A percentile compares a stretch with the other conserved stretches of the same genome.
phyloP scores from a whole-genome alignment of 2,113 vertebrate genomes.

The Misgurnus mizolepis region DNA sequence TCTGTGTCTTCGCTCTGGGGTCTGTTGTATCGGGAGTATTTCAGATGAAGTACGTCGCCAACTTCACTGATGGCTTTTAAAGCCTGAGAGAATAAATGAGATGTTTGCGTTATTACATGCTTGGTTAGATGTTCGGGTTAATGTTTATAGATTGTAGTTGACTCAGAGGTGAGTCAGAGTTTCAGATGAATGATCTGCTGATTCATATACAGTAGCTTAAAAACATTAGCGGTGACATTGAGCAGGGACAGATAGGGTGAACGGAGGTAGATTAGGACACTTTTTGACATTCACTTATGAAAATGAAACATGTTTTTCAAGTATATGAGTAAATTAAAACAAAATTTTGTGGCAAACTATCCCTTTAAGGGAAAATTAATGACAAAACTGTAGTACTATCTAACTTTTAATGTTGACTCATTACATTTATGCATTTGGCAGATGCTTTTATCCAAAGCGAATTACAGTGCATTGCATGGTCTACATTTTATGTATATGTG shows the following conservation, averaged over 20 bases:
- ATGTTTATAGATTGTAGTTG: neutral
- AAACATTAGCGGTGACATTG: neutral
- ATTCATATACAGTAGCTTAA: neutral
- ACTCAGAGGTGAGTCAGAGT: slow-evolving; percentile 34
- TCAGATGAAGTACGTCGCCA: slow-evolving; percentile 90
- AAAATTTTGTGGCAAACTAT: no score
- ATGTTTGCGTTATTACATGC: neutral
- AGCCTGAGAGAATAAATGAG: slow-evolving; percentile 71
- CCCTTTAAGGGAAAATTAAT: no score
- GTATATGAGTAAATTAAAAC: no score
- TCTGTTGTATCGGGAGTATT: slow-evolving; percentile 85
- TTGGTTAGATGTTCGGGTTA: neutral
- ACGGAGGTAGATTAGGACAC: no score
- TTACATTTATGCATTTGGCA: no score
- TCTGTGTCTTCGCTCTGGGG: slow-evolving; percentile 46
- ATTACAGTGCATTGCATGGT: no score
- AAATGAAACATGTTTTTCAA: no score
- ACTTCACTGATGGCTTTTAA: slow-evolving; percentile 89
- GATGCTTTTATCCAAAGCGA: no score
- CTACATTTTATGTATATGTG: no score
- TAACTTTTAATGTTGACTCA: no score
- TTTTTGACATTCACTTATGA: no score
- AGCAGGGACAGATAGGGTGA: neutral
- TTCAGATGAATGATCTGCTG: neutral
- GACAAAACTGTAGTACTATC: no score